Percentiles rank a stretch among this genome's conserved stretches.
Conservation (phyloP, 1,140 invertebrate species). For the Frieseomelitta varia region DNA sequence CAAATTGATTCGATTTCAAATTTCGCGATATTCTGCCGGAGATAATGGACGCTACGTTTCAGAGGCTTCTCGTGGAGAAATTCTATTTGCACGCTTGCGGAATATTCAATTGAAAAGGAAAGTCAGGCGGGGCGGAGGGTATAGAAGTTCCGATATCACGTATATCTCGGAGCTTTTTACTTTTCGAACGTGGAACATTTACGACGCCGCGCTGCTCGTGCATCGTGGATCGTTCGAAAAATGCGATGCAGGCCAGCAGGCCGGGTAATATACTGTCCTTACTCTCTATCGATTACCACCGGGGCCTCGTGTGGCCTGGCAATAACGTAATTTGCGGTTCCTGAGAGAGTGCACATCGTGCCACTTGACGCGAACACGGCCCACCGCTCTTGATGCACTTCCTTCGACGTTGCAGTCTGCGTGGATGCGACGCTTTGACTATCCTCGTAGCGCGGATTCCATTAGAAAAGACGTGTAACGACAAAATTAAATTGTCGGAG, state of each 20-base stretch:
- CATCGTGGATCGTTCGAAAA: background rate
- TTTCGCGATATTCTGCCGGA: background rate
- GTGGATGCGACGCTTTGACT: background rate
- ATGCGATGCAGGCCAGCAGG: background rate
- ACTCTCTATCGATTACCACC: slow-evolving; percentile 38
- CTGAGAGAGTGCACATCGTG: slow-evolving; percentile 49
- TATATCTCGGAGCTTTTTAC: background rate
- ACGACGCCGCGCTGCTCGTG: background rate
- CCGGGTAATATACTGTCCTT: background rate
- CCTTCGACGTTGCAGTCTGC: background rate
- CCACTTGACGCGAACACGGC: slow-evolving; percentile 38
- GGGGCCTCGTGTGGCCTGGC: background rate
- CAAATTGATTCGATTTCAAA: no score
- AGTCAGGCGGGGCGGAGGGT: no score
- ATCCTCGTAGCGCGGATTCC: background rate
- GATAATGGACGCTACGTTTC: background rate
- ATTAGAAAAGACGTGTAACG: background rate
- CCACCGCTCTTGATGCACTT: slow-evolving; percentile 34
- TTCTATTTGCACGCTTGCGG: background rate
- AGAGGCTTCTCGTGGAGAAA: background rate
- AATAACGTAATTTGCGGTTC: slow-evolving; percentile 50
- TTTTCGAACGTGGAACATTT: background rate
- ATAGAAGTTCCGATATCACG: background rate
- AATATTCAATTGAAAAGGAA: background rate
- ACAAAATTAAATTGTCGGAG: background rate